phyloP scores from a whole-genome alignment of 1,140 invertebrate genomes.

The Anoplolepis gracilipes region DNA sequence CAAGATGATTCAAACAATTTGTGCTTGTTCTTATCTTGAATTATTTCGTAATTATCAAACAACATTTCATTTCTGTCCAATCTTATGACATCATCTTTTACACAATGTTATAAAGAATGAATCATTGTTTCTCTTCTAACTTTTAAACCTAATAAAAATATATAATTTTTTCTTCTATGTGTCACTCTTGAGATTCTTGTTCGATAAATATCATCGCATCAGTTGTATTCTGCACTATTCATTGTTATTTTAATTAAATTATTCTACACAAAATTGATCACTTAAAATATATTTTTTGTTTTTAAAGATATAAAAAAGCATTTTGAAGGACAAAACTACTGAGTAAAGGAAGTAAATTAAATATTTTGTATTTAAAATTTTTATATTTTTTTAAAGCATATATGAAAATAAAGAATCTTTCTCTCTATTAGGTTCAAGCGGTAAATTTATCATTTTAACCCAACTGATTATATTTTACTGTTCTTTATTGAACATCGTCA shows the following conservation, averaged over 20 bases:
- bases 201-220: neutral
- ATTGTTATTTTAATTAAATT: neutral
- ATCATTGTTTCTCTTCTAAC: neutral
- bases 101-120: neutral
- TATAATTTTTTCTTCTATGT: neutral
- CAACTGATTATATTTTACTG: slow-evolving; percentile 10
- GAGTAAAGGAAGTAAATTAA: neutral
- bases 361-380: slow-evolving; percentile 7
- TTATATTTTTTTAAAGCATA: neutral
- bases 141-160: neutral
- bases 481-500: neutral
- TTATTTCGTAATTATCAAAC: neutral
- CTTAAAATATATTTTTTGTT: neutral
- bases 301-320: neutral
- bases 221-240: neutral
- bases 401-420: neutral
- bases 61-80: neutral
- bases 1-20: slow-evolving; percentile 25
- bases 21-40: neutral
- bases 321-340: neutral
- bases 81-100: neutral
- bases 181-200: neutral
- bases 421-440: neutral
- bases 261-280: neutral
- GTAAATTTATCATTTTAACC: neutral